phyloP scores from a whole-genome alignment of 2,113 vertebrate genomes.

The Odocoileus hemionus region DNA sequence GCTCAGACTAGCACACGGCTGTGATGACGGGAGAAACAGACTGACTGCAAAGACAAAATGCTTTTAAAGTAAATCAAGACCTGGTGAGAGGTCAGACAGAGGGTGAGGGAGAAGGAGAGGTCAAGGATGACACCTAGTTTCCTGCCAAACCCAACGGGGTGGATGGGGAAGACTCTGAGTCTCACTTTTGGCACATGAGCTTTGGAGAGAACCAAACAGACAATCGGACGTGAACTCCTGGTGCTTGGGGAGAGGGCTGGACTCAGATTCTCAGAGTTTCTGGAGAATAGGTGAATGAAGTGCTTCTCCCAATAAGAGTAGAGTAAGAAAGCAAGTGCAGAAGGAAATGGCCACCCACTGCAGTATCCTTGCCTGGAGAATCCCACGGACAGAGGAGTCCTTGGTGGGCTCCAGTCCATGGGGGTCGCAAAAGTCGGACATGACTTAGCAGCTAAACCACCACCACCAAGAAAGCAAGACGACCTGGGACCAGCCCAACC shows the following conservation, averaged over 20 bases:
- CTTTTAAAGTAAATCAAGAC: not conserved
- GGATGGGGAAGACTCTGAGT: not conserved
- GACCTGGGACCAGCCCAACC: not conserved
- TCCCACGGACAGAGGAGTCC: not conserved
- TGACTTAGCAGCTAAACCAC: not conserved
- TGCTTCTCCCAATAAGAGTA: not conserved
- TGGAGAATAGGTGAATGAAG: not conserved
- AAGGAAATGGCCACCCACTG: not conserved
- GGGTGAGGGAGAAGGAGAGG: not conserved
- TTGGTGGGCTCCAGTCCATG: not conserved
- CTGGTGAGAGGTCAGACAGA: not conserved
- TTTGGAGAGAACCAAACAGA: not conserved
- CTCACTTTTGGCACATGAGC: not conserved
- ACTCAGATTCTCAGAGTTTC: not conserved
- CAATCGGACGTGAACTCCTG: not conserved
- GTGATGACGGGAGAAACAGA: not conserved
- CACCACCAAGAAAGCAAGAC: not conserved
- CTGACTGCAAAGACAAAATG: not conserved
- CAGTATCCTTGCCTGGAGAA: not conserved
- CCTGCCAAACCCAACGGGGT: not conserved
- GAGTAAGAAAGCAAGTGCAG: not conserved
- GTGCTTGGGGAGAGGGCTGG: not conserved
- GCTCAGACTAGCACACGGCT: rapidly evolving
- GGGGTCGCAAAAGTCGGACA: rapidly evolving
- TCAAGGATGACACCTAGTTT: not conserved